Base-by-base conservation (phyloP, 1,140 invertebrate genomes). In the Drosophila subobscura region DNA sequence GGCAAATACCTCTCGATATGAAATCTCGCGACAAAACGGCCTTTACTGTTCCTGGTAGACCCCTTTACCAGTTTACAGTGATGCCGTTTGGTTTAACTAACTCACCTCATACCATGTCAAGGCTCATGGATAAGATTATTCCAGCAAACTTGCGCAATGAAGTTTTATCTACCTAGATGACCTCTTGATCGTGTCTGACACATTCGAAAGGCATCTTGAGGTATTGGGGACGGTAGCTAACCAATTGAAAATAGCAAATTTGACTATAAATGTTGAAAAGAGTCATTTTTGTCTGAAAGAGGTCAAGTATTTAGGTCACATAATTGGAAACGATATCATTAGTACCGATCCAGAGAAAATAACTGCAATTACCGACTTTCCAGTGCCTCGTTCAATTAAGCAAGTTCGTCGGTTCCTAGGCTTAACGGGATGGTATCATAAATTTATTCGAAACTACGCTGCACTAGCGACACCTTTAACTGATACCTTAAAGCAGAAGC, bases 61-160 rank as follows among this genome's bases (percentile, higher is more conserved):
- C 23, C 2, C 20, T 61, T 6, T 51, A 66, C 3, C 29, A 58
- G 27, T 58, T 47, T n/a, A 58, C 20, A 2, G 53, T 66, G 22
- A 66, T 57, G 63, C 54, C 41, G 2, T 49, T 55, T 49, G 60
- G 14, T 4, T 10, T 65, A 7, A 29, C 33, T 1, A 56, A 63
- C n/a, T 16, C 59, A 0, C 51, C 51, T 4, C 29, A 45, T 2
- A 63, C 42, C 3, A 63, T 64, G 60, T 64, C 45, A 1, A 64
- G 14, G 10, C 10, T 64, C 7, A 55, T 55, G 60, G 60, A 64
- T n/a, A 25, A 37, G 25, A 47, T 64, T 6, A 49, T 64, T 2
- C 52, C 33, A 40, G 29, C 37, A 1, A 4, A 53, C 4, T 20
- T 61, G 0, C 14, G 3, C 10, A 45, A 2, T 0, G 16, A 33